phyloP scores from a whole-genome alignment of 2,888 invertebrate genomes.

The Pristionchus maxplancki region DNA sequence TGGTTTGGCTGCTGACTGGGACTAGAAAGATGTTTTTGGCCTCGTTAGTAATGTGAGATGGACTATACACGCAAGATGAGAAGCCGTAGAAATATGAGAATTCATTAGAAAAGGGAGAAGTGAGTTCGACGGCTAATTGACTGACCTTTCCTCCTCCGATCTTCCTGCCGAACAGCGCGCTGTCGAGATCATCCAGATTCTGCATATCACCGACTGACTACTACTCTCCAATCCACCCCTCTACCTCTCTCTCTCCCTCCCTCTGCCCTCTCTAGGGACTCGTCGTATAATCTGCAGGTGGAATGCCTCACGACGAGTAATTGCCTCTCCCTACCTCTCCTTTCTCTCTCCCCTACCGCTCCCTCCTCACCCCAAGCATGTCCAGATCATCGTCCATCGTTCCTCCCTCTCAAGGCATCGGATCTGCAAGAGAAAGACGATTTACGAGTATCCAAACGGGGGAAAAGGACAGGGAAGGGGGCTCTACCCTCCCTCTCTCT shows the following conservation, averaged over 20 bases:
- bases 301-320: neutral
- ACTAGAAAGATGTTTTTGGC: neutral
- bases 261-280: conserved; percentile 6
- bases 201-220: conserved; percentile 24
- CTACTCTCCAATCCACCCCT: neutral
- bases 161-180: conserved; percentile 17
- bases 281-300: conserved; percentile 30
- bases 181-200: conserved; percentile 49
- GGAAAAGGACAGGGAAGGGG: neutral
- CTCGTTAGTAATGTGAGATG: neutral
- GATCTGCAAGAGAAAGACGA: neutral
- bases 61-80: neutral
- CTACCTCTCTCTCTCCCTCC: conserved; percentile 15
- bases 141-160: conserved; percentile 5
- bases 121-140: neutral
- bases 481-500: neutral
- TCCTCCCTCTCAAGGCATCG: neutral
- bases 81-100: neutral
- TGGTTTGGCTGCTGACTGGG: neutral
- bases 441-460: neutral
- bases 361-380: conserved; percentile 45
- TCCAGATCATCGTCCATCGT: conserved; percentile 48
- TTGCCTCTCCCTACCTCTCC: neutral
- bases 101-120: neutral
- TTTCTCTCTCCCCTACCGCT: neutral